Evolutionary conservation across 2,797 vertebrate genomes (phyloP).

Genomic region (Urosaurus nigricauda): DNA sequence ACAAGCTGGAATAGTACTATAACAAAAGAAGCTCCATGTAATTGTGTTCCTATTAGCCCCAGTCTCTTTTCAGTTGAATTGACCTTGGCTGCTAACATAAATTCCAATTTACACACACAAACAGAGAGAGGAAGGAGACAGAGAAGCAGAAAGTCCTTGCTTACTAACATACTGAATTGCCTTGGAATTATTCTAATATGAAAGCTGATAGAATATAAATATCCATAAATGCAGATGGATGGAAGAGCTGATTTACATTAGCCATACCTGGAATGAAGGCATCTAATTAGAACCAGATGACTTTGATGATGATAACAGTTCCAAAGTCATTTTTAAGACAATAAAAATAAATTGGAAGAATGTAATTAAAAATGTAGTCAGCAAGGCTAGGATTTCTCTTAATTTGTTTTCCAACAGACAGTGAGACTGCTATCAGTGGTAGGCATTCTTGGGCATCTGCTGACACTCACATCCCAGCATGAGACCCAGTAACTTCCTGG

Average conservation of each 20-base stretch:
- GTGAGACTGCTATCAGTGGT: background rate
- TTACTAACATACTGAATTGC: slow-evolving; percentile 67
- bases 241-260: slow-evolving; percentile 56
- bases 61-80: slow-evolving; percentile 33
- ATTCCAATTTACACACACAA: slow-evolving; percentile 3
- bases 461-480: background rate
- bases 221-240: slow-evolving; percentile 68
- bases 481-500: background rate
- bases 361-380: background rate
- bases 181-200: slow-evolving; percentile 54
- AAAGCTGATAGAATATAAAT: slow-evolving; percentile 62
- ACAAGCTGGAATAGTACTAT: background rate
- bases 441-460: background rate
- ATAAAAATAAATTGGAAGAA: slow-evolving; percentile 46
- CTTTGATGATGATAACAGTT: slow-evolving; percentile 54
- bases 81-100: slow-evolving; percentile 18
- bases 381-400: slow-evolving; percentile 45
- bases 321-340: slow-evolving; percentile 52
- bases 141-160: slow-evolving; percentile 11
- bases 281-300: slow-evolving; percentile 61
- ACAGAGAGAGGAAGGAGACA: background rate
- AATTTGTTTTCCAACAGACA: slow-evolving; percentile 32
- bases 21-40: background rate
- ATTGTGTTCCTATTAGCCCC: background rate
- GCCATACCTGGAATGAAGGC: slow-evolving; percentile 42